These are phyloP conservation scores for Spongilla lacustris DNA, from an alignment of 37 sponge, comb jelly and placozoan species.

Conservation along the genomic window DNA sequence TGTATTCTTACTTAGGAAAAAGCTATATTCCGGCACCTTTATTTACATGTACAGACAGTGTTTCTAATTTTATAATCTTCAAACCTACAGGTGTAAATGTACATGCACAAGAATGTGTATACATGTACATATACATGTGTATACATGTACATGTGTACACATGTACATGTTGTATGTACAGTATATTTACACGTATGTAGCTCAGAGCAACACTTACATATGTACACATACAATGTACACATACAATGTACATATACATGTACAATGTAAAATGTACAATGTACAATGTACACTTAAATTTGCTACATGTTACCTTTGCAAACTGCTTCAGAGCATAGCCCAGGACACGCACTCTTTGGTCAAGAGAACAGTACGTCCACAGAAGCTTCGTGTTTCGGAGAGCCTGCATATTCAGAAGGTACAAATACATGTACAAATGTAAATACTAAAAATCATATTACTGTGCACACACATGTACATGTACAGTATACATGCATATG, in stretches of 20 bases:
- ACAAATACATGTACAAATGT: not conserved
- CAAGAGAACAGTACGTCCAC: conserved; percentile 61
- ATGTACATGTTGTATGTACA: not conserved
- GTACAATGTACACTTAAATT: too few relatives aligned
- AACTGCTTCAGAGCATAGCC: conserved; percentile 79
- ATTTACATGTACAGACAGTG: too few relatives aligned
- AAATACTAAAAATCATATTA: not conserved
- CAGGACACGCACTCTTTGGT: conserved; percentile 63
- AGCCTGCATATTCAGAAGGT: conserved; percentile 29
- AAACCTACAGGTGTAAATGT: too few relatives aligned
- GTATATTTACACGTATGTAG: too few relatives aligned
- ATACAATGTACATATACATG: not conserved
- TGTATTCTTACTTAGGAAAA: too few relatives aligned
- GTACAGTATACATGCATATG: not conserved
- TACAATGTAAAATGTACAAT: not conserved
- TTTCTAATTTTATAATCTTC: too few relatives aligned
- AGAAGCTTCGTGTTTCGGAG: conserved; percentile 80
- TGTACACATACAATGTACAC: not conserved
- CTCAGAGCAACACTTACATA: too few relatives aligned
- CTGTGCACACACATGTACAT: not conserved
- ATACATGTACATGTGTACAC: not conserved
- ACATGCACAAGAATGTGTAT: too few relatives aligned
- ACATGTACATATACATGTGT: too few relatives aligned
- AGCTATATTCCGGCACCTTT: too few relatives aligned
- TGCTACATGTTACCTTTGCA: conserved; percentile 63